Evolutionary conservation across 2,888 invertebrate species (phyloP), one percentile per base, ranked within the genome.

Genomic region (Microctonus hyperodae): DNA sequence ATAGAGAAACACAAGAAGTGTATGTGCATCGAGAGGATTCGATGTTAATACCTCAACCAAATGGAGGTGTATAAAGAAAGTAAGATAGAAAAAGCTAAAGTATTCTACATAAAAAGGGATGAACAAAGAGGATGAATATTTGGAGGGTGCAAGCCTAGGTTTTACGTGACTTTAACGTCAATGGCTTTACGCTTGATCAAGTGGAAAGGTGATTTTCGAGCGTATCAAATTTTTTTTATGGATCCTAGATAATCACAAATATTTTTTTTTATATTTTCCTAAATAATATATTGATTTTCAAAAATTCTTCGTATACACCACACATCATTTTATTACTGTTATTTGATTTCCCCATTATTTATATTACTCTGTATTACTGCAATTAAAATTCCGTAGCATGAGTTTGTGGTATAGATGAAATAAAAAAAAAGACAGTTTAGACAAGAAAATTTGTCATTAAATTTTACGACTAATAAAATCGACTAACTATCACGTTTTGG

Each of bases 181-280:
- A 37, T 70, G 59, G 72, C 62, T 74, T 77, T 72, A 72, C 69
- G 70, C 77, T 78, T 68, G 74, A 74, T 72, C 72, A 71, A 78
- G 76, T 71, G 70, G 71, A 72, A 78, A 71, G 67, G 61, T 72
- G 76, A 78, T 78, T 76, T 71, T 64, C n/a, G 23, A 53, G 20
- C 33, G 56, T 25, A 16, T 1, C 4, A 20, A 56, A 20, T 58
- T 37, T 37, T 40, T 35, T 58, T 13, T 16, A 58, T 40, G 5
- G 23, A 11, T 58, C 23, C n/a, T 35, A 13, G n/a, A 11, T 10
- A 22, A 58, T 58, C 44, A 16, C 16, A 35, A 37, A 40, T 37
- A 23, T 58, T 28, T 20, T 11, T 25, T 23, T 23, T 11, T 2
- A 40, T 13, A 3, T 13, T 51, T 22, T 23, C 25, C 25, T 10